Conservation (phyloP, 2,797 vertebrate genomes). For the Tamandua tetradactyla region DNA sequence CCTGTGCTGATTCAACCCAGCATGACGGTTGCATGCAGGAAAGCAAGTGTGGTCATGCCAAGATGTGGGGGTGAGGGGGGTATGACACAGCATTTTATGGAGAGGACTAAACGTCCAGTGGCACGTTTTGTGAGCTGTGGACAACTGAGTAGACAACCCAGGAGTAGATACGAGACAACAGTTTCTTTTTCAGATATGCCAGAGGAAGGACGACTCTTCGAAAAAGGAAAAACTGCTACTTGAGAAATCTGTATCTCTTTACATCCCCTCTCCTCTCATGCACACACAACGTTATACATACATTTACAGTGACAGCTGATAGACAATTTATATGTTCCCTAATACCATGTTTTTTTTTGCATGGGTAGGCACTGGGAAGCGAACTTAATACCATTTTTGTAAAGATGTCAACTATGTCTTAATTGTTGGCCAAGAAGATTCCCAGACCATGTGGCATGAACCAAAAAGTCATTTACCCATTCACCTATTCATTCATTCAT, state of each 20-base stretch:
- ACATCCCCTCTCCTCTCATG: too few relatives aligned
- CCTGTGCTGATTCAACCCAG: not conserved
- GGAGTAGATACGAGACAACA: not conserved
- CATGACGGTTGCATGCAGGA: not conserved
- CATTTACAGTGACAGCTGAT: not conserved
- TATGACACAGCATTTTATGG: not conserved
- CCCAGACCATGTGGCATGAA: not conserved
- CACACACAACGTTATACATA: not conserved
- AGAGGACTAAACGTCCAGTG: not conserved
- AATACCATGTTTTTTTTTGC: not conserved
- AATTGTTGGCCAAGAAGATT: not conserved
- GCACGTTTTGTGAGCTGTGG: not conserved
- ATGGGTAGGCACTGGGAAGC: too few relatives aligned
- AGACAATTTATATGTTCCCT: not conserved
- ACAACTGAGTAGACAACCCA: not conserved
- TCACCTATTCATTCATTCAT: not conserved
- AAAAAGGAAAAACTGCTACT: not conserved
- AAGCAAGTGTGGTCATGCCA: not conserved
- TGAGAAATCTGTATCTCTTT: not conserved
- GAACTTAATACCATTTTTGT: not conserved
- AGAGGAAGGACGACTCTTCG: not conserved
- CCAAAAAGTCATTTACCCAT: not conserved
- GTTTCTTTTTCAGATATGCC: not conserved
- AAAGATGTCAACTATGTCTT: not conserved
- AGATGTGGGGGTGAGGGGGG: too few relatives aligned